phyloP scores from a whole-genome alignment of 2,888 invertebrate species.

The Crossocerus cetratus region DNA sequence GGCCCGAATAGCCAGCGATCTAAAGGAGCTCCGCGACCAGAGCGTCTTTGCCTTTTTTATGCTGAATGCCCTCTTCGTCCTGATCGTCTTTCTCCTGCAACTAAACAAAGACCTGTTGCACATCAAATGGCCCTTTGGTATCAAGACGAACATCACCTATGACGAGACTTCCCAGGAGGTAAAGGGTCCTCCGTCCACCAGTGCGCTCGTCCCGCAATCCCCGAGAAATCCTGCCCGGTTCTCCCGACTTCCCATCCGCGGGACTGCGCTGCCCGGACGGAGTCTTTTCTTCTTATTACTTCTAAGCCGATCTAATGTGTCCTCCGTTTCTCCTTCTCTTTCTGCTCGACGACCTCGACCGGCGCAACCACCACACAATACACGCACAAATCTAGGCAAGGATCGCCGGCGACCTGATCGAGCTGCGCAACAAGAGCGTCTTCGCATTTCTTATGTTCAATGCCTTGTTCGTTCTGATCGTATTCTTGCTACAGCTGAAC shows the following conservation, averaged over 20 bases:
- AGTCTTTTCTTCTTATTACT: constrained; percentile 59
- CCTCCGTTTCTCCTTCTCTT: constrained; percentile 67
- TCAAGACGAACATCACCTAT: constrained; percentile 95
- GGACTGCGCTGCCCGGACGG: constrained; percentile 48
- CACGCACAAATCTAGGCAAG: constrained; percentile 81
- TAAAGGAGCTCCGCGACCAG: constrained; percentile 96
- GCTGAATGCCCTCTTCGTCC: constrained; percentile 98
- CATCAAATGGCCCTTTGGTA: constrained; percentile 97
- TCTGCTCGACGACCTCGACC: constrained; percentile 74
- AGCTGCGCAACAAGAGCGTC: constrained; percentile 97
- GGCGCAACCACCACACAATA: no score
- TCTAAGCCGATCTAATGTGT: constrained; percentile 63
- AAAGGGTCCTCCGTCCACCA: constrained; percentile 78
- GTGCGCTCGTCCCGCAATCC: no score
- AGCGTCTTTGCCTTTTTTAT: constrained; percentile 98
- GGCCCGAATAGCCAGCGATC: constrained; percentile 92
- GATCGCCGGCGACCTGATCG: constrained; percentile 93
- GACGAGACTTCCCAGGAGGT: constrained; percentile 95
- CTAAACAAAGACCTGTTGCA: constrained; percentile 98
- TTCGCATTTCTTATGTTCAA: constrained; percentile 99
- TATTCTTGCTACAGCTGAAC: constrained; percentile 99
- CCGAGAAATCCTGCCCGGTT: neutral
- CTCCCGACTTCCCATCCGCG: neutral
- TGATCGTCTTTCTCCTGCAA: constrained; percentile 98
- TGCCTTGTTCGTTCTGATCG: constrained; percentile 98